Evolutionary conservation across 2,888 invertebrate genomes (phyloP), one percentile per base, ranked within the genome.

Genomic region (Drosophila vallismaia): DNA sequence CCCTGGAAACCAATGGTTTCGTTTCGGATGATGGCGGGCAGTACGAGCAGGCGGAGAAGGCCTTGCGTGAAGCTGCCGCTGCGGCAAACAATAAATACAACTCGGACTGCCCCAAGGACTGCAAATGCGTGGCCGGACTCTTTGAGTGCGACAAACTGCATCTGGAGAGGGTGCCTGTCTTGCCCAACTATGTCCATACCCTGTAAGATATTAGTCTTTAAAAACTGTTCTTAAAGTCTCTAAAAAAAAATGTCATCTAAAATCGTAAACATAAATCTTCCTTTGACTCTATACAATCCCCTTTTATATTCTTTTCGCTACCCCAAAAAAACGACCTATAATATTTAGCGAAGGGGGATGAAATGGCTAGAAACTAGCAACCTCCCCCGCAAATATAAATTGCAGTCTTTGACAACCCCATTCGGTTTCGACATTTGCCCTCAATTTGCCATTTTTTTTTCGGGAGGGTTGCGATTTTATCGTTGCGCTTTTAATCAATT

Each of bases 101-200:
- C 59, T 72, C 63, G 12, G 76, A 79, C 60, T 96, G 96, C 89
- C 95, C 95, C 59, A 93, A 93, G 84, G 84, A 88, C 57, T 97
- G 96, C 92, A 93, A 93, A 88, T 96, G 96, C 91, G 92, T 96
- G 79, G 94, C 95, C 86, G 93, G 93, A 82, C 94, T 94, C 91
- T 95, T 96, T 70, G 95, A 95, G 92, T 97, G 96, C 93, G 94
- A 94, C 79, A 94, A 94, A 88, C 93, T 93, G 89, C 94, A 94
- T 91, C 93, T 96, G 88, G 93, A 93, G 77, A 93, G 93, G 85
- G 94, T 96, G 91, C 96, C 96, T 77, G 92, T 94, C 92, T 93
- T 96, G 90, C 96, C 96, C 68, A 92, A 93, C 92, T 96, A 96
- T 95, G 95, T 95, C 91, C 94, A 94, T 92, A 93, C 94, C 89